Evolutionary conservation across 2,113 vertebrate species (phyloP), one percentile per base, ranked within the genome.

Genomic region (Cnemophilus loriae): DNA sequence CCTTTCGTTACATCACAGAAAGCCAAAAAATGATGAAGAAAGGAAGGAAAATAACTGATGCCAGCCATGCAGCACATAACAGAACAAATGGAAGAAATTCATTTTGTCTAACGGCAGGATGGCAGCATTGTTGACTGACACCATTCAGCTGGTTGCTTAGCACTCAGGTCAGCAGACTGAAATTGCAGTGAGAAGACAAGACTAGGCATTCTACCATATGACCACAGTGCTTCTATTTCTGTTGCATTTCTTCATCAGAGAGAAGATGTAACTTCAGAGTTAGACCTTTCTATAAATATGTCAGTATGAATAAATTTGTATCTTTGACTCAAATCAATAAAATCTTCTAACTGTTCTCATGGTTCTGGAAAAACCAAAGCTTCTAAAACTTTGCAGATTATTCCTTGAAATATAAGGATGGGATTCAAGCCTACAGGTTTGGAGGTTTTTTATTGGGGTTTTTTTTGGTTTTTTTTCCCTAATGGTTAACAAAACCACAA

Each of bases 1-100:
- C 85, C 86, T 95, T 90, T 95, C 92, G 90, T 95, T 94, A 69
- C 67, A 59, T 44, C 64, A 87, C 79, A 68, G 97, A 94, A 94
- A 26, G 47, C 30, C 90, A 93, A 63, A 90, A 92, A 89, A 74
- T 28, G 0, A 60, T 41, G 24, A n/a, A 32, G 47, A 87, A 70
- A 73, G 32, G 22, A 81, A 68, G 50, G 42, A 84, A 76, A 93
- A 57, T 42, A 80, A 76, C 28, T 71, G 75, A 60, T 67, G 73
- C 68, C 73, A 93, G 65, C 16, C 39, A 28, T 59, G 79, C 17
- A 4, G 28, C 13, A 28, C 42, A 42, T 20, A 90, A 67, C 47
- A 78, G 42, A 70, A 20, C 47, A 91, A 91, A 89, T 30, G 10
- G 67, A 94, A 91, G 23, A 94, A 92, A 89, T 53, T 87, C 0